phyloP scores from a whole-genome alignment of 1,140 invertebrate genomes.

The Campoletis sonorensis region DNA sequence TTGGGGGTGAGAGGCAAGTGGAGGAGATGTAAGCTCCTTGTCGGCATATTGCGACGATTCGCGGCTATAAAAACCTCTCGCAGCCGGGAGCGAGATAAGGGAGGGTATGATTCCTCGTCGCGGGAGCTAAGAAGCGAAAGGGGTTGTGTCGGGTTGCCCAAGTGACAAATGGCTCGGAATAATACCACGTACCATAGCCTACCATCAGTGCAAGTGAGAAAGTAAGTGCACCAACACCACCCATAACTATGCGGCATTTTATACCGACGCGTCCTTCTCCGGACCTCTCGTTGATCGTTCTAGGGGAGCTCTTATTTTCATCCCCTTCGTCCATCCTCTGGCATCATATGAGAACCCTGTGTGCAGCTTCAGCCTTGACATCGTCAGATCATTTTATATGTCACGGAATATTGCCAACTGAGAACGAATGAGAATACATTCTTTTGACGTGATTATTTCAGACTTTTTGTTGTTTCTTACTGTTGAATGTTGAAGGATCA shows the following conservation, averaged over 20 bases:
- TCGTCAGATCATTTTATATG: no score
- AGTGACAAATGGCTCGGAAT: slow-evolving; percentile 77
- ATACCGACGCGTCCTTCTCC: slow-evolving; percentile 12
- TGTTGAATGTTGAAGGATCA: no score
- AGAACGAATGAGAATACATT: no score
- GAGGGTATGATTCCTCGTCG: slow-evolving; percentile 43
- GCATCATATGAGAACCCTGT: neutral
- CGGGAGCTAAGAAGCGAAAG: slow-evolving; percentile 68
- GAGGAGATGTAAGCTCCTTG: slow-evolving; percentile 70
- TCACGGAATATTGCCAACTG: no score
- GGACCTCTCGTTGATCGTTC: slow-evolving; percentile 23
- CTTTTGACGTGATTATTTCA: no score
- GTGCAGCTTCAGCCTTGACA: neutral
- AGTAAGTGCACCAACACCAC: slow-evolving; percentile 24
- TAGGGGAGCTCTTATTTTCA: neutral
- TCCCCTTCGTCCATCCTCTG: neutral
- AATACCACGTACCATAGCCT: slow-evolving; percentile 70
- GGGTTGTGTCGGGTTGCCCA: slow-evolving; percentile 68
- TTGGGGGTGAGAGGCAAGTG: slow-evolving; percentile 31
- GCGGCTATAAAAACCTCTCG: slow-evolving; percentile 73
- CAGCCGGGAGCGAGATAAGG: slow-evolving; percentile 45
- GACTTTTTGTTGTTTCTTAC: no score
- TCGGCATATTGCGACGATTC: slow-evolving; percentile 76
- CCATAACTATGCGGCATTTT: slow-evolving; percentile 29
- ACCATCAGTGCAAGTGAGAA: slow-evolving; percentile 41